Conservation (phyloP, 1,140 invertebrate genomes). For the Philaenus spumarius region DNA sequence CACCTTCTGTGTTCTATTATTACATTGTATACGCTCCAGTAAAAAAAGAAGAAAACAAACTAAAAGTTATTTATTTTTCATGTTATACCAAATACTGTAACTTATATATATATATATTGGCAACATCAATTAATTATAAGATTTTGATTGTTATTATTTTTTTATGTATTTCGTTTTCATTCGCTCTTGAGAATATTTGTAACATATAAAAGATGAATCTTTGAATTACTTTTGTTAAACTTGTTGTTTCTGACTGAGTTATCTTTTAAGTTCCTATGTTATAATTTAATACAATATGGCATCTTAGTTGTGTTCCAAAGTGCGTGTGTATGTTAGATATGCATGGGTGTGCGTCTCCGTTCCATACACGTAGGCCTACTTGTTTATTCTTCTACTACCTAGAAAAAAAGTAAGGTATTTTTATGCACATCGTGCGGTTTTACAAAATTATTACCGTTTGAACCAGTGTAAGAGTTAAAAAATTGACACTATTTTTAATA, state of each 20-base stretch:
- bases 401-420: constrained; percentile 6
- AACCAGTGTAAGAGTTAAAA: not conserved
- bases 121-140: constrained; percentile 1
- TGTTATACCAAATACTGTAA: constrained; percentile 14
- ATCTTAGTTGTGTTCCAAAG: constrained; percentile 10
- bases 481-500: constrained; percentile 9
- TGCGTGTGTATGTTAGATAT: constrained; percentile 15
- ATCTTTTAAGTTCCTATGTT: constrained; percentile 10
- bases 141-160: constrained; percentile 9
- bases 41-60: too few species aligned
- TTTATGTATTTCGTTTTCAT: not conserved
- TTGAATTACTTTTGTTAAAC: not conserved
- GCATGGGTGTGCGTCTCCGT: constrained; percentile 14
- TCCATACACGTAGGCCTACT: constrained; percentile 9
- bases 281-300: constrained; percentile 18
- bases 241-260: not conserved
- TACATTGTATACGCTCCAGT: constrained; percentile 19
- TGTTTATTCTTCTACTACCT: constrained; percentile 7
- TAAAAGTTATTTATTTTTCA: constrained; percentile 8
- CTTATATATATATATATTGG: too few species aligned
- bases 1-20: constrained; percentile 18
- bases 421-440: constrained; percentile 14
- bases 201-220: not conserved
- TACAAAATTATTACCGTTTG: constrained; percentile 10
- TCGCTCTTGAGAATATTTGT: not conserved